Conservation (phyloP, 2,797 vertebrate species). For the Pantherophis alleghaniensis region DNA sequence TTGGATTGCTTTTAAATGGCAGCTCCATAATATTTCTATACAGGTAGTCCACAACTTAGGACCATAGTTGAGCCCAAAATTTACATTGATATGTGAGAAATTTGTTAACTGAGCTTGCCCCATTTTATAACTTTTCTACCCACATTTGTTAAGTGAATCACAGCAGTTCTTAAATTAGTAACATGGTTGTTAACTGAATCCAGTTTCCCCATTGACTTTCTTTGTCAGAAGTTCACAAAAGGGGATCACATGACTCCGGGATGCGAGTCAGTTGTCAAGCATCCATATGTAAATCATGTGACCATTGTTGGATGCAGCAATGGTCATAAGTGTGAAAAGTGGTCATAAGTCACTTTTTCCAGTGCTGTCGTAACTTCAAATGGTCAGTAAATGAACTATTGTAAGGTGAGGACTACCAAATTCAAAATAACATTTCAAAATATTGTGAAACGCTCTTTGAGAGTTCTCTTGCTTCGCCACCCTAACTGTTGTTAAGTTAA, state of each 20-base stretch:
- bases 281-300: background rate
- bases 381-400: background rate
- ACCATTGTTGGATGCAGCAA: background rate
- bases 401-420: background rate
- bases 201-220: background rate
- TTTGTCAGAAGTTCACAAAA: background rate
- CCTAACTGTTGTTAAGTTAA: background rate
- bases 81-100: background rate
- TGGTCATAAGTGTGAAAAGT: background rate
- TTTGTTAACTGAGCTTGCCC: background rate
- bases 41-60: background rate
- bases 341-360: background rate
- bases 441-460: background rate
- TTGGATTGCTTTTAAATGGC: conserved; percentile 17
- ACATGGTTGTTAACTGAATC: background rate
- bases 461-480: background rate
- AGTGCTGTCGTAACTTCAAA: background rate
- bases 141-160: background rate
- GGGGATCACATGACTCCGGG: background rate
- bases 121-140: background rate
- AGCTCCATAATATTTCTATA: background rate
- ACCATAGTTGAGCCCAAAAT: too few relatives aligned
- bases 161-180: background rate
- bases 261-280: background rate
- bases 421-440: background rate